phyloP scores from a whole-genome alignment of 2,888 invertebrate species.

The Xylota sylvarum region DNA sequence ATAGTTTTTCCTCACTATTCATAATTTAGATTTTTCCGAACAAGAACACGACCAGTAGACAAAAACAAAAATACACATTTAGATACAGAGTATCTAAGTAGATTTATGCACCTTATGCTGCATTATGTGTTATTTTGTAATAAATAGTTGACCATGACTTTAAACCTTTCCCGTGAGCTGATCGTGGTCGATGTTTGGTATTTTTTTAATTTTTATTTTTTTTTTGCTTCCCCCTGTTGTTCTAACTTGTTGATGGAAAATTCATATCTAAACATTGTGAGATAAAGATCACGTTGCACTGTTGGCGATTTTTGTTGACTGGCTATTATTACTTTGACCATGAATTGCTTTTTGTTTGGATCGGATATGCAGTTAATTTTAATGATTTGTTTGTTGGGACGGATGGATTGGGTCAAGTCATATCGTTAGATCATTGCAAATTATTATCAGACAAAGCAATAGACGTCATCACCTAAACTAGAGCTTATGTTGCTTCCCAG shows the following conservation, averaged over 20 bases:
- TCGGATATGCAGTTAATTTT: constrained; percentile 20
- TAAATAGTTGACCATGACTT: constrained; percentile 67
- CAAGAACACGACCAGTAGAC: constrained; percentile 31
- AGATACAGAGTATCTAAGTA: constrained; percentile 27
- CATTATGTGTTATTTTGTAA: constrained; percentile 45
- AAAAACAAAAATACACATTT: constrained; percentile 7
- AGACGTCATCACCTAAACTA: neutral
- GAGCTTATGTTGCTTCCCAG: constrained; percentile 9
- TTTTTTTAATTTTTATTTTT: constrained; percentile 12
- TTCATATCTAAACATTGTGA: neutral
- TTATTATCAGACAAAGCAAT: constrained; percentile 7
- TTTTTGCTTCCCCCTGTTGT: neutral
- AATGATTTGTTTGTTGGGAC: constrained; percentile 6
- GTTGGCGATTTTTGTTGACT: constrained; percentile 8
- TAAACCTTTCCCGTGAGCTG: constrained; percentile 61
- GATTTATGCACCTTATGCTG: constrained; percentile 18
- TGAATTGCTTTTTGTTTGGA: constrained; percentile 32
- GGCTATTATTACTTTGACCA: constrained; percentile 47
- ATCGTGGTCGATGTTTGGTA: constrained; percentile 21
- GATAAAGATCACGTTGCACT: constrained; percentile 57
- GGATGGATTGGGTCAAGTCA: constrained; percentile 8
- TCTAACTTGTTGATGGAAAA: constrained; percentile 11
- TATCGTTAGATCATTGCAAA: constrained; percentile 17
- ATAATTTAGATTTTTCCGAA: neutral
- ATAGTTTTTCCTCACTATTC: neutral